Base-by-base conservation (phyloP, 2,797 vertebrate genomes). In the Platalea minor region DNA sequence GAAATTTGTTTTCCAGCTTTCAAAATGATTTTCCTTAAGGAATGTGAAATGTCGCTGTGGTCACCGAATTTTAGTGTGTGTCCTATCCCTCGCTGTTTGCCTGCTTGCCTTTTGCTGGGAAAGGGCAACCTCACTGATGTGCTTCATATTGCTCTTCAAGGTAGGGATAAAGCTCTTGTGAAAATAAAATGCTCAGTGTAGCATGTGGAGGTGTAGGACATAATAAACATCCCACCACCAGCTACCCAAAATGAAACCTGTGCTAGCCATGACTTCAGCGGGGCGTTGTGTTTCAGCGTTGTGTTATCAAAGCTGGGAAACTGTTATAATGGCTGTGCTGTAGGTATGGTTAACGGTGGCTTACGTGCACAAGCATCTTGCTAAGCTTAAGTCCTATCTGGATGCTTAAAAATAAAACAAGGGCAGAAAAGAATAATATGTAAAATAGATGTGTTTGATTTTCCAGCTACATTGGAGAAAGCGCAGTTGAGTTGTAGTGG, bases 1-100 rank as follows among this genome's bases (percentile, higher is more conserved):
- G 83, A 88, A 86, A 96, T 93, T 86, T 95, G 88, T 96, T 96
- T 97, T 93, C 75, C 84, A 18, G 39, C 45, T 96, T 88, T 91
- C 89, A 73, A 88, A 96, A 96, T 91, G 93, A 89, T 98, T 98
- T 97, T 98, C 96, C 97, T 97, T 97, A 93, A 97, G 97, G 96
- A 93, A 96, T 57, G 50, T 10, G 89, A 86, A 96, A 94, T 97
- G 95, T 97, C 97, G 43, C 13, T 37, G 88, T 81, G 89, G 86
- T 72, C 33, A 74, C 96, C 97, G 93, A 90, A 86, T 98, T 94
- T 67, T 33, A 18, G 26, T 1, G 45, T 16, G 26, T 25, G 45
- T 17, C n/a, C 31, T 25, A 11, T 21, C 85, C 85, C 78, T 92
- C 37, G 6, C n/a, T 31, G 0, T 50, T 76, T 21, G 28, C 57